Evolutionary conservation across 2,888 invertebrate species (phyloP).

Genomic region (Amiota mariae): DNA sequence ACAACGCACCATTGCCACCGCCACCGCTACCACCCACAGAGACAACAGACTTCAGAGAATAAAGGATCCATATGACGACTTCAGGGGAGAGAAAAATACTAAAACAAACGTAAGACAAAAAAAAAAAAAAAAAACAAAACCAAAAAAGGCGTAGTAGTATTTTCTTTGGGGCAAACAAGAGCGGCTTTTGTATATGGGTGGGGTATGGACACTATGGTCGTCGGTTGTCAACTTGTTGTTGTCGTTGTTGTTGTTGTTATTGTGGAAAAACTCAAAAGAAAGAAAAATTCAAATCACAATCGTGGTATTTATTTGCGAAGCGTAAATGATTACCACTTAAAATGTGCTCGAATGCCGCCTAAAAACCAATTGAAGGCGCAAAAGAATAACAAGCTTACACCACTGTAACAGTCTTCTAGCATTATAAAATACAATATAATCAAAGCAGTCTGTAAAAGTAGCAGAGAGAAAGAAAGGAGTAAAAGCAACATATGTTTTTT

Average conservation of each 20-base stretch:
- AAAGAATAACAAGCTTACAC: constrained; percentile 36
- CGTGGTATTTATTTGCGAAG: constrained; percentile 70
- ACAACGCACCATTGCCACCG: not conserved
- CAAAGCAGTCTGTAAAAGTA: constrained; percentile 20
- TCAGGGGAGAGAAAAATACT: not conserved
- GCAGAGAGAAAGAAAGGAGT: constrained; percentile 47
- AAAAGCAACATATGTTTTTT: constrained; percentile 67
- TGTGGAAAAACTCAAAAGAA: constrained; percentile 31
- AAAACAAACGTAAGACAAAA: constrained; percentile 8
- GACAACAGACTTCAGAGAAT: not conserved
- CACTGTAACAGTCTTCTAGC: not conserved
- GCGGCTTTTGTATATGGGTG: too few species aligned
- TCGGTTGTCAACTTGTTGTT: not conserved
- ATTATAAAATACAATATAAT: constrained; percentile 14
- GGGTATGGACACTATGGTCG: too few species aligned
- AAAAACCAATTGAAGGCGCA: constrained; percentile 64
- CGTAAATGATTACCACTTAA: constrained; percentile 74
- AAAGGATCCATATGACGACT: too few species aligned
- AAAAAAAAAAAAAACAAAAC: constrained; percentile 9
- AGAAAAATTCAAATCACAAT: constrained; percentile 65
- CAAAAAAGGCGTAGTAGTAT: not conserved
- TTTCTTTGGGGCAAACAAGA: too few species aligned
- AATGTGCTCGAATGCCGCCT: constrained; percentile 73
- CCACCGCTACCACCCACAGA: constrained; percentile 11
- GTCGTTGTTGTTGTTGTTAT: not conserved